phyloP scores from a whole-genome alignment of 1,140 invertebrate species.

The Musca domestica region DNA sequence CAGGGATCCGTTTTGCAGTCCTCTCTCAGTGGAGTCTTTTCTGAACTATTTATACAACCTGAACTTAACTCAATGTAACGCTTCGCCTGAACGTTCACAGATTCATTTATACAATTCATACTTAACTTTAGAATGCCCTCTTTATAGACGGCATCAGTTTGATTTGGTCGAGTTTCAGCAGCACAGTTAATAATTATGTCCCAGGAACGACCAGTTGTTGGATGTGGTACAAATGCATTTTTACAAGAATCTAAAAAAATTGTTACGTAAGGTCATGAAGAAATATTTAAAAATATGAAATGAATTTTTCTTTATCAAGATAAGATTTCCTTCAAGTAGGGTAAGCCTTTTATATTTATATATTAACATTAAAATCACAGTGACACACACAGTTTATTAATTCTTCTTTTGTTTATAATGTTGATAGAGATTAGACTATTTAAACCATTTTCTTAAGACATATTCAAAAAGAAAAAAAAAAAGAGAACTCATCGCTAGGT shows the following conservation, averaged over 20 bases:
- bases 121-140: constrained; percentile 85
- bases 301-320: too few relatives aligned
- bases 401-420: too few relatives aligned
- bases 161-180: constrained; percentile 82
- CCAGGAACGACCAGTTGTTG: constrained; percentile 59
- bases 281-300: constrained; percentile 28
- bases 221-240: constrained; percentile 65
- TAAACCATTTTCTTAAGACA: too few relatives aligned
- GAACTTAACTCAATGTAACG: constrained; percentile 82
- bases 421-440: too few relatives aligned
- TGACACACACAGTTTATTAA: too few relatives aligned
- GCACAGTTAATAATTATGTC: constrained; percentile 86
- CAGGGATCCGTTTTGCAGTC: constrained; percentile 74
- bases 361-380: too few relatives aligned
- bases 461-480: too few relatives aligned
- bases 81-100: constrained; percentile 66
- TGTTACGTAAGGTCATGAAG: too few relatives aligned
- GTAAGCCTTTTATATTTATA: too few relatives aligned
- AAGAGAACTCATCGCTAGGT: too few relatives aligned
- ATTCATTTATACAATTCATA: constrained; percentile 76
- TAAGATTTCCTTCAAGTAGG: too few relatives aligned
- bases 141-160: constrained; percentile 84
- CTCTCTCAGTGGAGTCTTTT: constrained; percentile 78
- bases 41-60: constrained; percentile 74
- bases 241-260: constrained; percentile 68